A percentile compares a stretch with the other conserved stretches of the same genome.
These are phyloP conservation scores for Teleogryllus oceanicus DNA, from an alignment of 2,888 invertebrate species.

Conservation along the genomic window DNA sequence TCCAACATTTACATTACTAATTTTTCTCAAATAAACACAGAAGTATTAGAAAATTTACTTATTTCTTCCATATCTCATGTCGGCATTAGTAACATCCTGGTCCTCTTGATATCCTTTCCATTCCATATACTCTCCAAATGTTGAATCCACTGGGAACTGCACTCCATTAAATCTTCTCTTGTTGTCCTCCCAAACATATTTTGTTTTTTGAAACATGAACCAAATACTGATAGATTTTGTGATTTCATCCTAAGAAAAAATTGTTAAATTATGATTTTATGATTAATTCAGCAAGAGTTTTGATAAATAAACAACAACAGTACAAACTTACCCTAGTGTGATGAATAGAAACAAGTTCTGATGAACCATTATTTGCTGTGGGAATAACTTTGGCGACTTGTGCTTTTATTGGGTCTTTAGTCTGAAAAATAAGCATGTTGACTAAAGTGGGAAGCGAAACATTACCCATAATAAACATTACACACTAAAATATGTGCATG, in stretches of 20 bases:
- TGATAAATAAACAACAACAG: background rate
- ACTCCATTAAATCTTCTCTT: conserved; percentile 77
- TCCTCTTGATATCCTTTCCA: conserved; percentile 89
- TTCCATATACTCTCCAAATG: conserved; percentile 68
- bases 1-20: background rate
- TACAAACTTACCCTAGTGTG: conserved; percentile 56
- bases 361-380: conserved; percentile 94
- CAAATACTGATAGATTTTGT: conserved; percentile 62
- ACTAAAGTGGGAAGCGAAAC: too few species aligned
- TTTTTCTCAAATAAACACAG: background rate
- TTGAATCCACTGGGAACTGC: conserved; percentile 76
- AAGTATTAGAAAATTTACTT: conserved; percentile 55
- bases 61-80: conserved; percentile 85
- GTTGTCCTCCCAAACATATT: conserved; percentile 85
- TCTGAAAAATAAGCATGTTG: conserved; percentile 53
- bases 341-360: conserved; percentile 83
- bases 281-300: background rate
- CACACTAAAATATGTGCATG: too few species aligned
- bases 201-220: conserved; percentile 97
- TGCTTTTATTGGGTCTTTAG: conserved; percentile 69
- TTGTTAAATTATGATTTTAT: background rate
- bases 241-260: conserved; percentile 46
- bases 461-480: too few species aligned
- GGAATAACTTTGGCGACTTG: conserved; percentile 91
- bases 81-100: conserved; percentile 67